These are phyloP conservation scores for Heliconius melpomene DNA, from an alignment of 1,140 invertebrate genomes.

Conservation along the genomic window DNA sequence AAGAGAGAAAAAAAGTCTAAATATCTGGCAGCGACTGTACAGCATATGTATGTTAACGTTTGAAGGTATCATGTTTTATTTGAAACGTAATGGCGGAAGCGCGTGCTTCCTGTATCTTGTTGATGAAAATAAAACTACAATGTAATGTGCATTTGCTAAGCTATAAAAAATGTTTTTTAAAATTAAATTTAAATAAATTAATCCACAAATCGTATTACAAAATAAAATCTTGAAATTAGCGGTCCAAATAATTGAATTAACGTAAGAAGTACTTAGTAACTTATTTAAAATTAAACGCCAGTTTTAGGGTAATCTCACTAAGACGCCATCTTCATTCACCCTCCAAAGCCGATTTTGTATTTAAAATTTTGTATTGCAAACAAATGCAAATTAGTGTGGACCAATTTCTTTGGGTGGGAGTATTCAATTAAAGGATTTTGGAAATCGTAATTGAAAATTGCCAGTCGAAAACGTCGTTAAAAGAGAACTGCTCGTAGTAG, in stretches of 20 bases:
- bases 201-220: neutral
- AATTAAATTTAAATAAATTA: neutral
- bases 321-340: neutral
- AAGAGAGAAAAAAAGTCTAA: too few species aligned
- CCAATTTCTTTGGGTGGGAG: neutral
- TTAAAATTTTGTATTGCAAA: neutral
- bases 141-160: neutral
- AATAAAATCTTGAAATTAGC: neutral
- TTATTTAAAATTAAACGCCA: neutral
- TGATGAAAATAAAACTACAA: conserved; percentile 2
- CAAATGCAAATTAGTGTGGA: neutral
- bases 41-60: neutral
- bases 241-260: neutral
- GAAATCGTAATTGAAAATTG: neutral
- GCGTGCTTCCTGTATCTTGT: conserved; percentile 19
- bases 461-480: too few species aligned
- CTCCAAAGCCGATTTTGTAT: neutral
- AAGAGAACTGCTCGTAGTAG: too few species aligned
- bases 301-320: neutral
- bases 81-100: conserved; percentile 25
- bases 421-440: neutral
- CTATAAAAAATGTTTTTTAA: neutral
- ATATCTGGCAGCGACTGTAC: neutral
- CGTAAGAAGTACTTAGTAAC: neutral
- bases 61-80: neutral